Conservation (phyloP, 1,140 invertebrate species). For the Riptortus pedestris region DNA sequence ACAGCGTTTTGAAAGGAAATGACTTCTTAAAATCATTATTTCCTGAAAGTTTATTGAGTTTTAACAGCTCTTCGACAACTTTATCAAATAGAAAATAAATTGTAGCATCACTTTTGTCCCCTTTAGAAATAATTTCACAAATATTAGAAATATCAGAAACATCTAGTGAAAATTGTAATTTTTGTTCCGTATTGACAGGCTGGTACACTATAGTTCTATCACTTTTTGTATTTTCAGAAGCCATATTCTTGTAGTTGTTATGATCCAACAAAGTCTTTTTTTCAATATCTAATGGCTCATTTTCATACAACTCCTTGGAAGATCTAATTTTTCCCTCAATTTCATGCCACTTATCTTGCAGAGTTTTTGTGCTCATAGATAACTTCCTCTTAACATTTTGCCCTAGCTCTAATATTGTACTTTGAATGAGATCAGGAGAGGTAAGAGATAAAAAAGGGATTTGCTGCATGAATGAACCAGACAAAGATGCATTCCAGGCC, state of each 20-base stretch:
- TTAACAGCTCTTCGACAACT: neutral
- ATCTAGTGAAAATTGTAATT: neutral
- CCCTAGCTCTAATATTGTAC: slow-evolving; percentile 43
- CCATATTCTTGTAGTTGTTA: neutral
- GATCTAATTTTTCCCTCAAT: slow-evolving; percentile 28
- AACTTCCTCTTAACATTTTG: slow-evolving; percentile 41
- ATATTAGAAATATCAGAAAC: too few species aligned
- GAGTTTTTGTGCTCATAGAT: slow-evolving; percentile 40
- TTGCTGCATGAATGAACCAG: slow-evolving; percentile 16
- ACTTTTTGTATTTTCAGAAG: neutral
- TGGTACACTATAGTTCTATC: slow-evolving; percentile 1
- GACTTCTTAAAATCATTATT: neutral
- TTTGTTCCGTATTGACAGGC: neutral
- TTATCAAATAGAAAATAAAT: neutral
- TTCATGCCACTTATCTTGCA: slow-evolving; percentile 40
- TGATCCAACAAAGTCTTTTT: neutral
- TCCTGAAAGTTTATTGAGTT: neutral
- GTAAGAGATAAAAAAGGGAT: slow-evolving; percentile 31
- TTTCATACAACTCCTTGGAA: slow-evolving; percentile 12
- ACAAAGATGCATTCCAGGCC: neutral
- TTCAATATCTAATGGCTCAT: neutral
- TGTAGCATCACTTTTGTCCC: neutral
- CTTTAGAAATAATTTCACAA: neutral
- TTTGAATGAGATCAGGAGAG: slow-evolving; percentile 32
- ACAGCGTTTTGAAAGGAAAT: slow-evolving; percentile 28